These are phyloP conservation scores for Diplazon laetatorius DNA, from an alignment of 2,888 invertebrate species.

Conservation along the genomic window DNA sequence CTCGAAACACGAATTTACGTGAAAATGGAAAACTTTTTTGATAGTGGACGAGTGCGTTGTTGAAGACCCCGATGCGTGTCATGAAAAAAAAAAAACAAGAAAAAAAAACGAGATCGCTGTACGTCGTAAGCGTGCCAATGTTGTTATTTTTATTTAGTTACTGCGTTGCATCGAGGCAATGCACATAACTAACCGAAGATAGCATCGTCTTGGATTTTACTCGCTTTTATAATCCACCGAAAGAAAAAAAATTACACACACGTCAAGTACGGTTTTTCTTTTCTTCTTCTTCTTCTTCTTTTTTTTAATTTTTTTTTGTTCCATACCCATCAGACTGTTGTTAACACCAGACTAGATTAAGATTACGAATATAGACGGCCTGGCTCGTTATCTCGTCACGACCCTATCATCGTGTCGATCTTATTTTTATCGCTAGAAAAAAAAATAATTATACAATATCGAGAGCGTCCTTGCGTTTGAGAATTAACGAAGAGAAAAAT, in stretches of 20 bases:
- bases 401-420: not conserved
- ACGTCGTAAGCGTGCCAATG: not conserved
- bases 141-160: slow-evolving; percentile 15
- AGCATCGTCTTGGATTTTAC: slow-evolving; percentile 8
- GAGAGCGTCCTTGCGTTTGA: not conserved
- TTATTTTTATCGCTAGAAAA: not conserved
- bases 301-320: no score
- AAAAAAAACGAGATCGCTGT: not conserved
- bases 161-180: not conserved
- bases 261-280: no score
- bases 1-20: not conserved
- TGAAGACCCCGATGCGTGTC: slow-evolving; percentile 13
- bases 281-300: no score
- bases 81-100: no score
- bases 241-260: not conserved
- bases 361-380: not conserved
- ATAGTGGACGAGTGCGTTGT: not conserved
- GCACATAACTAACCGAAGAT: slow-evolving; percentile 18
- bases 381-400: not conserved
- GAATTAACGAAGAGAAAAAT: not conserved
- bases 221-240: slow-evolving; percentile 6
- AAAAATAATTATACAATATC: not conserved
- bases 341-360: slow-evolving; percentile 3
- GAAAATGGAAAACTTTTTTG: not conserved
- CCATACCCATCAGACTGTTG: not conserved